A percentile compares a stretch with the other conserved stretches of the same genome.
Conservation (phyloP, 2,888 invertebrate species). For the Neoaliturus tenellus region DNA sequence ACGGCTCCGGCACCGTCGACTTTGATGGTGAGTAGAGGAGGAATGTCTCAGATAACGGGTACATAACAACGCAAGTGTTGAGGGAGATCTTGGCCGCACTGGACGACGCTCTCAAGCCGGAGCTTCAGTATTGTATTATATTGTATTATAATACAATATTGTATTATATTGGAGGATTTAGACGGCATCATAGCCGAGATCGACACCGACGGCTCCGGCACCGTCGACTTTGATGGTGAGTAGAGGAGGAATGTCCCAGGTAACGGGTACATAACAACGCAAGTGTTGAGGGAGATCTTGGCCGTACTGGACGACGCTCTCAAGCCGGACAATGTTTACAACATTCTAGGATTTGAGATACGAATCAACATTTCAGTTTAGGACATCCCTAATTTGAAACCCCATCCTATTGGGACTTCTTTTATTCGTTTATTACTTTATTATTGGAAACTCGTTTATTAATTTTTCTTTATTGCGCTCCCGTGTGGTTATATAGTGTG, state of each 20-base stretch:
- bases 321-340: too few relatives aligned
- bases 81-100: conserved; percentile 94
- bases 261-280: conserved; percentile 72
- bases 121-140: too few relatives aligned
- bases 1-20: conserved; percentile 98
- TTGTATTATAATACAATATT: too few relatives aligned
- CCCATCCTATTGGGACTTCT: too few relatives aligned
- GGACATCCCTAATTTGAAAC: too few relatives aligned
- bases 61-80: conserved; percentile 72
- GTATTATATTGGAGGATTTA: too few relatives aligned
- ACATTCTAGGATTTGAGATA: too few relatives aligned
- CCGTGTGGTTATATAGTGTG: too few relatives aligned
- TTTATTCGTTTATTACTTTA: too few relatives aligned
- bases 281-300: conserved; percentile 89
- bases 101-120: conserved; percentile 94
- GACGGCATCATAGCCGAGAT: conserved; percentile 99
- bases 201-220: conserved; percentile 98
- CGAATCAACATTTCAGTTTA: too few relatives aligned
- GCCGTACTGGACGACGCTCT: conserved; percentile 96
- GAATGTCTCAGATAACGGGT: conserved; percentile 74
- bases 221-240: conserved; percentile 98
- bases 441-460: too few relatives aligned
- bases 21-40: conserved; percentile 88
- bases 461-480: too few relatives aligned
- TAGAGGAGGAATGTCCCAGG: conserved; percentile 68